Base-by-base conservation (phyloP, 2,113 vertebrate genomes). In the Lonchura striata region DNA sequence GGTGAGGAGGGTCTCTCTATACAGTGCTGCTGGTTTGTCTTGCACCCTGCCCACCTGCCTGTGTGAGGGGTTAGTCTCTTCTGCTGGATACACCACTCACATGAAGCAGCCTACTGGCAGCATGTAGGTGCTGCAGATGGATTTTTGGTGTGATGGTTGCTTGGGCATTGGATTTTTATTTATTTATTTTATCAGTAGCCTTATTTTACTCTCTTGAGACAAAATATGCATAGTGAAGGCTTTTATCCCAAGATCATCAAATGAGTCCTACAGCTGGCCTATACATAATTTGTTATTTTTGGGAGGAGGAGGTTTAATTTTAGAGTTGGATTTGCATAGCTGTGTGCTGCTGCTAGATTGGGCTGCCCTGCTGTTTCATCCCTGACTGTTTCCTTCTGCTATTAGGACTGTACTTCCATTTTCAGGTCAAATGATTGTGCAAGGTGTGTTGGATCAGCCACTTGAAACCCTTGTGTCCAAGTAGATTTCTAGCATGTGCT, bases 31-130 rank as follows among this genome's bases (percentile, higher is more conserved):
- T 86, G 44, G 15, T 69, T 84, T 57, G 41, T 80, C 53, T 52
- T 64, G n/a, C 18, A 1, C 0, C 1, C n/a, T 49, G 37, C 44
- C 72, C 0, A 0, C 14, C 52, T 33, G 85, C 47, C 31, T 75
- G 11, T 87, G 86, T 3, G 9, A 78, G 37, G 28, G 27, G 7
- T 52, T 85, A 7, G 8, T 57, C 28, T 68, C 17, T 59, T 64
- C 54, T 77, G 53, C 53, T 88, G 75, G 54, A 56, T 52, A 15
- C 23, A 3, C 54, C 35, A 12, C 28, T 70, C 31, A 3, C 0
- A 1, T 1, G 3, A 35, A 35, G 8, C 17, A 70, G 18, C 11
- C 15, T 47, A 1, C 21, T 75, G 68, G 44, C 64, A 69, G 54
- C 18, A 3, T 10, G 11, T 17, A 17, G 18, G 28, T 60, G 68